Evolutionary conservation across 1,140 invertebrate genomes (phyloP), one percentile per base, ranked within the genome.

Genomic region (Mercenaria mercenaria): DNA sequence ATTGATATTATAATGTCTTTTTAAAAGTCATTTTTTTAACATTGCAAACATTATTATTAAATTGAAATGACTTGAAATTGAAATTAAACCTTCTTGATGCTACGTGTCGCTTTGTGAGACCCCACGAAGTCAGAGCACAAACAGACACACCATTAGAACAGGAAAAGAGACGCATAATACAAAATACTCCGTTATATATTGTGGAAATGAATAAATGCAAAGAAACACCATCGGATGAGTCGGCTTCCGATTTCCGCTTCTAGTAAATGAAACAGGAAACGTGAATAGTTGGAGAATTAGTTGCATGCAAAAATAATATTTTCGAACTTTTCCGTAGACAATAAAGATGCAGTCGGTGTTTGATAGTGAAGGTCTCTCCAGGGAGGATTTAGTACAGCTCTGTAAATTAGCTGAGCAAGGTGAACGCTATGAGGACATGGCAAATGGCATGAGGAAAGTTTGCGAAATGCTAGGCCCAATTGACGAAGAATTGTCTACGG

Each of bases 391-490:
- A 23, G 92, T 94, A 29, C 74, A 85, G 39, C 85, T 89, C 61
- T 93, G 93, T 37, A 94, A 93, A 67, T 26, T 94, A 39, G 93
- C 93, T 13, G 94, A 95, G 91, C 94, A 94, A 50, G 93, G 91
- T 29, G 94, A 95, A 82, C 83, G 94, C 34, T 95, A 94, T 79
- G 94, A 95, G 74, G 94, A 95, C 69, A 95, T 94, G 94, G 94
- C 94, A 13, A 87, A 88, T 74, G 85, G 90, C 11, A 94, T 95
- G 94, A 91, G 91, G 47, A 84, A 90, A 67, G 92, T 94, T 26
- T 92, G 92, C 6, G 92, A 93, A 90, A 80, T 64, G 37, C 50
- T 52, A 29, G 26, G 37, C 0, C 18, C 29, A 29, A 64, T 52
- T 0, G 61, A 87, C 6, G 88, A 90, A 37, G 92, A 94, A 74